These are phyloP conservation scores for Morbakka virulenta DNA, from an alignment of 30 jellyfish, hydroid and myxozoan genomes.

Conservation along the genomic window DNA sequence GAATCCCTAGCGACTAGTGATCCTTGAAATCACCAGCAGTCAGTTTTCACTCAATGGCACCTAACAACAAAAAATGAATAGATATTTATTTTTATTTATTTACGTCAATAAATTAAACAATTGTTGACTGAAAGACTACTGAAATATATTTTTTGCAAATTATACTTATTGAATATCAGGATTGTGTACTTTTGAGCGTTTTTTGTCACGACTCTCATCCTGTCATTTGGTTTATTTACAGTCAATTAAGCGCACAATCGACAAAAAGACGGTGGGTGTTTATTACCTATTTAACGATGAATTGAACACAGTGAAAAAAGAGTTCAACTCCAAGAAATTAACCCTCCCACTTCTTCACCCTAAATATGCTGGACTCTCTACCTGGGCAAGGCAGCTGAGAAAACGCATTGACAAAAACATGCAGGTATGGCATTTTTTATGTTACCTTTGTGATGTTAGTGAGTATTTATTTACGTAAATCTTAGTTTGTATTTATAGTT, in stretches of 20 bases:
- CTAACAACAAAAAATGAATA: too few species aligned
- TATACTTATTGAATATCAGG: too few species aligned
- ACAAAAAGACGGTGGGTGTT: slow-evolving; percentile 82
- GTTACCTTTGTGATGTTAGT: not conserved
- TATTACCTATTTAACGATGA: slow-evolving; percentile 79
- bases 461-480: not conserved
- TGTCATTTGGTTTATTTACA: not conserved
- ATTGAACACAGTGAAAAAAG: slow-evolving; percentile 88
- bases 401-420: slow-evolving; percentile 77
- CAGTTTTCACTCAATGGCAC: too few species aligned
- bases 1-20: too few species aligned
- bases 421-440: slow-evolving; percentile 27
- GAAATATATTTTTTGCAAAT: too few species aligned
- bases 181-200: too few species aligned
- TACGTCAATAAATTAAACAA: too few species aligned
- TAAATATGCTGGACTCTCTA: slow-evolving; percentile 93
- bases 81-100: too few species aligned
- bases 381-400: slow-evolving; percentile 95
- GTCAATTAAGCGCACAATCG: slow-evolving; percentile 85
- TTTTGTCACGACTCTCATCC: not conserved
- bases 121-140: too few species aligned
- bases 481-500: not conserved
- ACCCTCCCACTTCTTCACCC: slow-evolving; percentile 83
- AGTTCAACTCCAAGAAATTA: slow-evolving; percentile 82
- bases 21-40: too few species aligned